Base-by-base conservation (phyloP, 2,797 vertebrate genomes). In the Poeciliopsis infans region DNA sequence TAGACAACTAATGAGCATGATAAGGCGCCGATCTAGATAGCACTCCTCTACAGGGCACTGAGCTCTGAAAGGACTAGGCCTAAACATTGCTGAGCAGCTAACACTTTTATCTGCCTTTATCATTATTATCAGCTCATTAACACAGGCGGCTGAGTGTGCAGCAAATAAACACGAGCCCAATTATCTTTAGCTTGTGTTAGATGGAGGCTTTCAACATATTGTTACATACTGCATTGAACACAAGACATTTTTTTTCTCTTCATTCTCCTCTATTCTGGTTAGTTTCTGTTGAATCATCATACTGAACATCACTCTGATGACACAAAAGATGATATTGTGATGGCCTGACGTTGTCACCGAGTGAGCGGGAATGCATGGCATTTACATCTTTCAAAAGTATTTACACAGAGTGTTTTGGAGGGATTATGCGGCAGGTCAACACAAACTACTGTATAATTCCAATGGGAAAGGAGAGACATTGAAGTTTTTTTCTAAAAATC, bases 111-210 rank as follows among this genome's bases (percentile, higher is more conserved):
- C 75, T 82, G 39, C 43, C 73, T 82, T 81, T 51, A 81, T 86
- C 68, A 69, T 82, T 79, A 79, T 79, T 88, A 86, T 87, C 77
- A 77, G 77, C 5, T 12, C 83, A 86, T 87, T 80, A 88, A 81
- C 80, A 72, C 28, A 0, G 46, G 36, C 16, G 13, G 43, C 75
- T 51, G 75, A 73, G 85, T 36, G 45, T 70, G 80, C 13, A 78
- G 72, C 61, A 73, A 77, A 88, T 79, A 78, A 87, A 84, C 77
- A 79, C 20, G 59, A 84, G 23, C 72, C 53, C 79, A 84, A 74
- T 51, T 36, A 66, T 72, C 77, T 71, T 71, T 43, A 71, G 57
- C 20, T 79, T 41, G 36, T 41, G 76, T 33, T 25, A 75, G 59
- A 79, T 45, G 75, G 73, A 71, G 75, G 78, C 41, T 79, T 83